Percentiles rank a stretch among this genome's conserved stretches.
These are phyloP conservation scores for Stegodyphus mimosarum DNA, from an alignment of 1,140 invertebrate species.

Conservation along the genomic window DNA sequence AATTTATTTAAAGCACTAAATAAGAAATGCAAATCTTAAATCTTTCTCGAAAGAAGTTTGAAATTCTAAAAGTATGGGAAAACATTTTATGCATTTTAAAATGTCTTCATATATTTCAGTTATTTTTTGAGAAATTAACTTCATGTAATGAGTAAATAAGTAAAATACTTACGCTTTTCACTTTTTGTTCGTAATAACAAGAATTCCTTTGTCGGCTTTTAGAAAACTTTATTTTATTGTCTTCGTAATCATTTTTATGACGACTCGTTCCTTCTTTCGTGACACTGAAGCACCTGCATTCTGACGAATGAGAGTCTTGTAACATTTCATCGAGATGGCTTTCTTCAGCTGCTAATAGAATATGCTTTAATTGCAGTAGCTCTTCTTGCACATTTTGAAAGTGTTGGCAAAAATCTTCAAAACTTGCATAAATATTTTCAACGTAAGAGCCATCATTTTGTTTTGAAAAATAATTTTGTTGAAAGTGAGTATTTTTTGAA, in stretches of 20 bases:
- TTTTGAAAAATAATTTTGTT: background rate
- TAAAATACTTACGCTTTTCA: conserved; percentile 27
- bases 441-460: conserved; percentile 11
- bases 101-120: background rate
- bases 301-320: conserved; percentile 43
- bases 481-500: conserved; percentile 14
- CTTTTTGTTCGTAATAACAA: conserved; percentile 31
- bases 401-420: conserved; percentile 52
- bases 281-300: conserved; percentile 22
- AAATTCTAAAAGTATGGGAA: too few relatives aligned
- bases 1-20: too few relatives aligned
- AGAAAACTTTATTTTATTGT: conserved; percentile 23
- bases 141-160: background rate
- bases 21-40: too few relatives aligned
- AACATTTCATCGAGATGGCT: conserved; percentile 50
- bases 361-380: conserved; percentile 44
- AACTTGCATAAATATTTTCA: conserved; percentile 45
- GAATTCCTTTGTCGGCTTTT: conserved; percentile 20
- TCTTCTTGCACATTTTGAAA: conserved; percentile 55
- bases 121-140: background rate
- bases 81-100: too few relatives aligned
- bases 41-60: too few relatives aligned
- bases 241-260: conserved; percentile 13
- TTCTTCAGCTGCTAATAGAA: conserved; percentile 56
- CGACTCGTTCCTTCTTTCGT: background rate